A percentile compares a stretch with the other conserved stretches of the same genome.
Conservation (phyloP, 2,113 vertebrate genomes). For the Oncorhynchus tshawytscha region DNA sequence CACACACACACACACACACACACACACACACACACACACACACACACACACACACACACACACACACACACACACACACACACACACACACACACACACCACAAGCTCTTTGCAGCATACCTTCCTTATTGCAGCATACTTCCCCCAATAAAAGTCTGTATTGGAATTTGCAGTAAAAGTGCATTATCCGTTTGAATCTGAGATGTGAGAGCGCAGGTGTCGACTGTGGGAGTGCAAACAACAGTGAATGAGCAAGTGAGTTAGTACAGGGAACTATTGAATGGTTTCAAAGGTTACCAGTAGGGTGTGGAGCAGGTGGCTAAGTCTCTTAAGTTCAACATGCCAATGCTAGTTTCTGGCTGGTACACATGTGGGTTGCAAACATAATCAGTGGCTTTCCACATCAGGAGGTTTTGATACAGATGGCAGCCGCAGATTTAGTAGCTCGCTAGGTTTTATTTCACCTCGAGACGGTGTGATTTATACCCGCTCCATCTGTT, state of each 20-base stretch:
- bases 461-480: slow-evolving; percentile 36
- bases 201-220: not conserved
- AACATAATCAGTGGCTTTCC: slow-evolving; percentile 52
- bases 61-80: too few relatives aligned
- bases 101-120: not conserved
- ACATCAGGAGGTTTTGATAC: slow-evolving; percentile 62
- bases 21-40: not conserved
- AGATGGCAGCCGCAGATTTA: slow-evolving; percentile 47
- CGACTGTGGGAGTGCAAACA: slow-evolving; percentile 12
- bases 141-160: not conserved
- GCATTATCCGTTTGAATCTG: slow-evolving; percentile 19
- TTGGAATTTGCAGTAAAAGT: slow-evolving; percentile 11
- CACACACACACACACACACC: not conserved
- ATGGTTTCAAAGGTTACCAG: slow-evolving; percentile 42
- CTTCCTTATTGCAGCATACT: not conserved
- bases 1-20: too few relatives aligned
- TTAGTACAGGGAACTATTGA: slow-evolving; percentile 15
- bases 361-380: slow-evolving; percentile 46
- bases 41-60: not conserved
- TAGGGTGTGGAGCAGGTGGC: slow-evolving; percentile 38
- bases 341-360: slow-evolving; percentile 40
- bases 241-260: not conserved
- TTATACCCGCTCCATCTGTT: slow-evolving; percentile 28
- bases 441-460: slow-evolving; percentile 38
- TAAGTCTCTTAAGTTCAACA: not conserved